Conservation (phyloP, 2,888 invertebrate genomes). For the Ceramica pisi region DNA sequence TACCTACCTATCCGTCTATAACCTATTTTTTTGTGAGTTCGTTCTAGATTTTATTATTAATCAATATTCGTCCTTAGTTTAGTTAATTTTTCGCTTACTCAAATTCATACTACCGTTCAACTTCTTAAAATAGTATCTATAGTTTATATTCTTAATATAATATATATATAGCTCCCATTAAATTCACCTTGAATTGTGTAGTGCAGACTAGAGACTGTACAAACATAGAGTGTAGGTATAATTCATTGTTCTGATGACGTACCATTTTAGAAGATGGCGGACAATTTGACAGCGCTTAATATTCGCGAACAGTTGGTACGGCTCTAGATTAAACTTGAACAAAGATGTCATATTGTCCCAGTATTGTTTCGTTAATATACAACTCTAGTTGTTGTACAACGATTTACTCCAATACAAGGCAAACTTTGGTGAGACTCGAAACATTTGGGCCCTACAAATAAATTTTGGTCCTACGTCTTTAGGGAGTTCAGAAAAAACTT, state of each 20-base stretch:
- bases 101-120: too few relatives aligned
- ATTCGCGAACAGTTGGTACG: conserved; percentile 65
- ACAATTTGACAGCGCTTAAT: conserved; percentile 61
- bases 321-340: conserved; percentile 62
- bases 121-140: too few relatives aligned
- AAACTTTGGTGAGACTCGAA: conserved; percentile 29
- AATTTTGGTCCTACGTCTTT: conserved; percentile 43
- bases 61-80: too few relatives aligned
- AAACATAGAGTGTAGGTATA: not conserved
- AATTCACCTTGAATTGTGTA: too few relatives aligned
- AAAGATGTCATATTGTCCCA: conserved; percentile 30
- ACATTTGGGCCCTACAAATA: conserved; percentile 28
- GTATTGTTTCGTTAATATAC: conserved; percentile 24
- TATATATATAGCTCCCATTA: too few relatives aligned
- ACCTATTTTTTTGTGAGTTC: too few relatives aligned
- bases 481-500: conserved; percentile 42
- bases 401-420: conserved; percentile 15
- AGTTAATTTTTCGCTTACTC: too few relatives aligned
- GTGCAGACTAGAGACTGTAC: too few relatives aligned
- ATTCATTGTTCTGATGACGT: conserved; percentile 41
- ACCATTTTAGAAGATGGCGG: conserved; percentile 37
- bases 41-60: too few relatives aligned
- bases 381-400: conserved; percentile 7
- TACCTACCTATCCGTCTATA: too few relatives aligned
- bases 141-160: too few relatives aligned